Evolutionary conservation across 1,140 invertebrate genomes (phyloP).

Genomic region (Anastrepha ludens): DNA sequence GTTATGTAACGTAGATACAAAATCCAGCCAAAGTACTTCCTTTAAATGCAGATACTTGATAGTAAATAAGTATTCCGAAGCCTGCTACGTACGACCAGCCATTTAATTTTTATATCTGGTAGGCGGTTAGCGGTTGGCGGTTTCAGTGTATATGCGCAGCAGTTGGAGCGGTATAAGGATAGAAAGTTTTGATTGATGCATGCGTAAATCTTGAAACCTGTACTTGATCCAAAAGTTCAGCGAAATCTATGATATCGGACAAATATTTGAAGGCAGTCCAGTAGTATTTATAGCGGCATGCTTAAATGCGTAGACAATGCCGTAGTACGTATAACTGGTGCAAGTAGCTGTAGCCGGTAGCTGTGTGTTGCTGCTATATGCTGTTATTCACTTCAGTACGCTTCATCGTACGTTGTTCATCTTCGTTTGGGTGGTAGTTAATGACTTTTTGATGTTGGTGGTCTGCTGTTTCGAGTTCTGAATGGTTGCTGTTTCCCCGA

Average conservation of each 20-base stretch:
- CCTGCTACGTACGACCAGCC: background rate
- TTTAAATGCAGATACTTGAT: background rate
- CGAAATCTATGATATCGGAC: background rate
- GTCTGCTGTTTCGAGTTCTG: slow-evolving; percentile 13
- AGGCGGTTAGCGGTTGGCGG: background rate
- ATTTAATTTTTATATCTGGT: background rate
- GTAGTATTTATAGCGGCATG: background rate
- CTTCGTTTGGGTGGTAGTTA: slow-evolving; percentile 43
- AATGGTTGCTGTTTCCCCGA: slow-evolving; percentile 31
- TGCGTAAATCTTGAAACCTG: background rate
- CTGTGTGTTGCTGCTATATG: slow-evolving; percentile 47
- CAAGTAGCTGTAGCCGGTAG: slow-evolving; percentile 16
- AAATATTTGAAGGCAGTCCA: slow-evolving; percentile 20
- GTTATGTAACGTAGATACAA: slow-evolving; percentile 5
- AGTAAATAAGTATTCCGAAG: no score
- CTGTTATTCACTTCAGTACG: slow-evolving; percentile 45
- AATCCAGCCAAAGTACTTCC: background rate
- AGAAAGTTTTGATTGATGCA: background rate
- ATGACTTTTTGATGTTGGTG: slow-evolving; percentile 2
- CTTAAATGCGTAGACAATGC: slow-evolving; percentile 20
- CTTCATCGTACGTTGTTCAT: slow-evolving; percentile 43
- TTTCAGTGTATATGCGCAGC: slow-evolving; percentile 36
- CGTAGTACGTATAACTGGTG: background rate
- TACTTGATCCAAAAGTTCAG: background rate
- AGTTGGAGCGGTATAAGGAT: slow-evolving; percentile 44